Evolutionary conservation across 2,888 invertebrate species (phyloP).

Genomic region (Cremastinae sp.): DNA sequence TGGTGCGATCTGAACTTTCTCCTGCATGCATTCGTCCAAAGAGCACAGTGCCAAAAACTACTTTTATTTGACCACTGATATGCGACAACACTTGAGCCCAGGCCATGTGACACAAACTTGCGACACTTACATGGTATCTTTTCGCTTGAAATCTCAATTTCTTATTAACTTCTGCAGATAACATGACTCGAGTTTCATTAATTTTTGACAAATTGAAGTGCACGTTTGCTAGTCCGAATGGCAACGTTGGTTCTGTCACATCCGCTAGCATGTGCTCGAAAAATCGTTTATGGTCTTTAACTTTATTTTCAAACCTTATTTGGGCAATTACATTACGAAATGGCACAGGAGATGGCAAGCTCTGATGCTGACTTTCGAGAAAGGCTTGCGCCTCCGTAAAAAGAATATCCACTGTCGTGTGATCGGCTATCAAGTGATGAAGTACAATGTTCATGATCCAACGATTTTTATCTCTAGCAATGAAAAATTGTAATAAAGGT

Average conservation of each 20-base stretch:
- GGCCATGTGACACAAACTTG: constrained; percentile 18
- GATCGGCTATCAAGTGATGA: constrained; percentile 21
- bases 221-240: constrained; percentile 5
- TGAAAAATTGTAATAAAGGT: constrained; percentile 14
- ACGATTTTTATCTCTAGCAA: not conserved
- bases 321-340: constrained; percentile 26
- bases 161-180: not conserved
- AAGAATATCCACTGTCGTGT: constrained; percentile 14
- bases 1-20: constrained; percentile 4
- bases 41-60: constrained; percentile 16
- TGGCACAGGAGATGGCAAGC: not conserved
- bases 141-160: not conserved
- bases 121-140: constrained; percentile 2
- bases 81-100: constrained; percentile 17
- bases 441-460: not conserved
- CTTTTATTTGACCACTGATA: not conserved
- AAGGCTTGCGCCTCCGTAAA: constrained; percentile 5
- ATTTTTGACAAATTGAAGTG: not conserved
- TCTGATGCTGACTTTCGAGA: not conserved
- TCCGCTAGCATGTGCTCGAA: constrained; percentile 9
- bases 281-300: constrained; percentile 1
- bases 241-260: constrained; percentile 9
- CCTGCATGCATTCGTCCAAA: constrained; percentile 7
- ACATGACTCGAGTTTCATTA: constrained; percentile 1
- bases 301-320: not conserved